phyloP scores from a whole-genome alignment of 2,888 invertebrate species.

The Cataglyphis cursor region DNA sequence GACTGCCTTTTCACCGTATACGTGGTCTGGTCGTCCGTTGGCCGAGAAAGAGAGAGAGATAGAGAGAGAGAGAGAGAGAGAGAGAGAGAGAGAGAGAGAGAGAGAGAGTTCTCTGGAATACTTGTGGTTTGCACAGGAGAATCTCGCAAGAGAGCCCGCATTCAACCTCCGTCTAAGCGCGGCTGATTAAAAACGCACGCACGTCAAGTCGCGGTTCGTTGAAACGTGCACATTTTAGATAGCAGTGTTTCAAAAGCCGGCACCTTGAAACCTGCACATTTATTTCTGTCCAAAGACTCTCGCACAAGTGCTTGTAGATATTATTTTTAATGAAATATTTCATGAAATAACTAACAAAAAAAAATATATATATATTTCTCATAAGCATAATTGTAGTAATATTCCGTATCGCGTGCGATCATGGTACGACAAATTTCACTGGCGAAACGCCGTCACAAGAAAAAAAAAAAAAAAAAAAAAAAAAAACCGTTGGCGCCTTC shows the following conservation, averaged over 20 bases:
- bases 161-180: slow-evolving; percentile 42
- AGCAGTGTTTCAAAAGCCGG: slow-evolving; percentile 20
- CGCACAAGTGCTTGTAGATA: neutral
- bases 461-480: slow-evolving; percentile 37
- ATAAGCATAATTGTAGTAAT: neutral
- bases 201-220: slow-evolving; percentile 50
- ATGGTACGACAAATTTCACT: slow-evolving; percentile 20
- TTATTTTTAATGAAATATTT: slow-evolving; percentile 7
- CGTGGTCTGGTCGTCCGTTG: neutral
- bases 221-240: slow-evolving; percentile 53
- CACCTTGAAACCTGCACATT: slow-evolving; percentile 12
- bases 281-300: slow-evolving; percentile 16
- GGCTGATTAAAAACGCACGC: slow-evolving; percentile 53
- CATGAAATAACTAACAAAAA: neutral
- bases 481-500: slow-evolving; percentile 80
- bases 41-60: neutral
- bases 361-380: neutral
- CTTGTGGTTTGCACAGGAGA: slow-evolving; percentile 8
- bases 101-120: slow-evolving; percentile 21
- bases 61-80: neutral
- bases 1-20: slow-evolving; percentile 39
- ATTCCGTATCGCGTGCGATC: neutral
- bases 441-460: slow-evolving; percentile 21
- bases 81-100: neutral
- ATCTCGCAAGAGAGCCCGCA: slow-evolving; percentile 24